Base-by-base conservation (phyloP, 2,888 invertebrate species). In the Ormyrus rosae region DNA sequence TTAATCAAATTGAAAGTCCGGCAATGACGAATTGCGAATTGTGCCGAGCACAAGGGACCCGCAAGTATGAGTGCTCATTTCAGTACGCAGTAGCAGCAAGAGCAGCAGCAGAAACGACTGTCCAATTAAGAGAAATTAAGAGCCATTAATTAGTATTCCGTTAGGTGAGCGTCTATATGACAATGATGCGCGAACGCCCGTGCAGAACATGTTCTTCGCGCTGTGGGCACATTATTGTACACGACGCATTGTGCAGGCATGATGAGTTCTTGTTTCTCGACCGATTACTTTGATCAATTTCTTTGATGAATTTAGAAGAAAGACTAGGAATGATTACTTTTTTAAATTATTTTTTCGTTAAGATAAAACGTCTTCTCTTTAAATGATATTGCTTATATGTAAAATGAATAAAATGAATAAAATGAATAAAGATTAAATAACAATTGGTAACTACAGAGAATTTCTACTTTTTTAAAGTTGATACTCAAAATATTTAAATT, bases 51-150 rank as follows among this genome's bases (percentile, higher is more conserved):
- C 55, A 61, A 72, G 48, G 55, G 51, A 51, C 71, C 67, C 86
- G 83, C 84, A 84, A 84, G 83, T 86, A 85, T 19, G 6, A 48
- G 34, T 50, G n/a, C 13, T 13, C 13, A 13, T 13, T 13, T 13
- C 13, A 13, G 13, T 13, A 13, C 51, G n/a, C 55, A 7, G 56
- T 19, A 64, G 67, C 10, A 6, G n/a, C 19, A 7, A 5, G 60
- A 5, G n/a, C 84, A 83, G 82, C 84, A 80, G 13, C 13, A 79
- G 85, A 85, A 86, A 86, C 89, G 83, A 85, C 84, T 84, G 85
- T 87, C 84, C 87, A 89, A 90, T 90, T 90, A 90, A 89, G 51
- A 87, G 87, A 87, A 89, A 90, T 90, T 89, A 90, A 90, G 89
- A 88, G 90, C 86, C 89, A 89, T 90, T 90, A 89, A 90, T 90